Conservation (phyloP, 2,888 invertebrate species). For the Augochlorella aurata region DNA sequence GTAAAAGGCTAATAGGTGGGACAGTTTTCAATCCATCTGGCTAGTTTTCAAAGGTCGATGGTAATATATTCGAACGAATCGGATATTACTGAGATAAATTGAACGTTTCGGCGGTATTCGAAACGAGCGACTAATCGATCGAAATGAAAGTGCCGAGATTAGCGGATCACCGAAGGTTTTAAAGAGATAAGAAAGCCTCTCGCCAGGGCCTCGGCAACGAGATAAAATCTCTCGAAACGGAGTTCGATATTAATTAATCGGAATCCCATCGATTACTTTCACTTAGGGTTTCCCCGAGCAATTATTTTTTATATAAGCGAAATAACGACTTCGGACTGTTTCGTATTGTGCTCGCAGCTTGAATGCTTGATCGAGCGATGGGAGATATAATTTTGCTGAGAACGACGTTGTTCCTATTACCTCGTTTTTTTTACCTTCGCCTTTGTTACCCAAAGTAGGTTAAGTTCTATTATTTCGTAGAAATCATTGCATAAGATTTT, state of each 20-base stretch:
- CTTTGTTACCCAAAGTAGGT: neutral
- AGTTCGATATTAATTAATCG: constrained; percentile 42
- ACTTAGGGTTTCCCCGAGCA: constrained; percentile 32
- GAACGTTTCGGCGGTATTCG: too few relatives aligned
- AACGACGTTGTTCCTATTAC: neutral
- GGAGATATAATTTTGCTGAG: constrained; percentile 27
- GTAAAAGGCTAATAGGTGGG: too few relatives aligned
- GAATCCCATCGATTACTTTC: constrained; percentile 45
- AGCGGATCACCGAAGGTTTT: neutral
- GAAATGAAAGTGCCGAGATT: neutral
- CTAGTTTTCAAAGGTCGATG: too few relatives aligned
- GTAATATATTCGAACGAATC: too few relatives aligned
- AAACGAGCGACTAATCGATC: neutral
- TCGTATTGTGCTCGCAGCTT: constrained; percentile 37
- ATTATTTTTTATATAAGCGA: constrained; percentile 50
- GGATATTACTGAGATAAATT: too few relatives aligned
- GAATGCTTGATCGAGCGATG: constrained; percentile 29
- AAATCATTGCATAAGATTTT: neutral
- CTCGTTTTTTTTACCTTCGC: constrained; percentile 1
- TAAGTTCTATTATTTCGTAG: neutral
- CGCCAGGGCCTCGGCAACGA: neutral
- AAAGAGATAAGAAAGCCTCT: neutral
- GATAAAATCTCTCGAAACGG: constrained; percentile 34
- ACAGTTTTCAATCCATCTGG: too few relatives aligned
- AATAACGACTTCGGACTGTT: constrained; percentile 27